A percentile compares a stretch with the other conserved stretches of the same genome.
phyloP scores from a whole-genome alignment of 2,797 vertebrate genomes.

The Tolypeutes matacus region DNA sequence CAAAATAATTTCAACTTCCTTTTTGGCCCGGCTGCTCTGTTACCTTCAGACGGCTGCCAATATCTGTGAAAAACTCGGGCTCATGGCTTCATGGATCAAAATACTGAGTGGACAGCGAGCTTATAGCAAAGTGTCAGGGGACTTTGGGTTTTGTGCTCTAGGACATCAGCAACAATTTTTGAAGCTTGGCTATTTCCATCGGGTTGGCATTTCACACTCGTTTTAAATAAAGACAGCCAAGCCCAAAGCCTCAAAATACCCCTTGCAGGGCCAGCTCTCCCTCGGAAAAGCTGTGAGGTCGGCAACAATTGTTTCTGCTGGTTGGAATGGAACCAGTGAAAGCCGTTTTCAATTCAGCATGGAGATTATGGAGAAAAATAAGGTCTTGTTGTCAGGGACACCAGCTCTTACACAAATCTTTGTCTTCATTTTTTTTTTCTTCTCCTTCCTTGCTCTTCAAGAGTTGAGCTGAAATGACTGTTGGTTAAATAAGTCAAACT shows the following conservation, averaged over 20 bases:
- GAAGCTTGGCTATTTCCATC: background rate
- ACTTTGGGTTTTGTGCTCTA: background rate
- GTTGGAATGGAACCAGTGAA: background rate
- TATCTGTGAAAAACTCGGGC: background rate
- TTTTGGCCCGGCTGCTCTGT: background rate
- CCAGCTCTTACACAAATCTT: background rate
- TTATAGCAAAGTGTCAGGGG: background rate
- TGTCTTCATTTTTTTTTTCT: background rate
- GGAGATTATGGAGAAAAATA: constrained; percentile 7
- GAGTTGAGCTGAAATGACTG: background rate
- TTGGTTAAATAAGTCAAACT: background rate
- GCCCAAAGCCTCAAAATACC: background rate
- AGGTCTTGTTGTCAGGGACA: background rate
- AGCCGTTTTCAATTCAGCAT: constrained; percentile 5
- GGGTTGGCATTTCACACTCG: background rate
- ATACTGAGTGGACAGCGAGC: background rate
- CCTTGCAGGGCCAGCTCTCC: background rate
- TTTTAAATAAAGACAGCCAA: background rate
- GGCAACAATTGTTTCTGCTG: background rate
- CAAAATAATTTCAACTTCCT: constrained; percentile 5
- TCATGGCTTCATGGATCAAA: background rate
- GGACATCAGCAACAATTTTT: background rate
- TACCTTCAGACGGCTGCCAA: constrained; percentile 54
- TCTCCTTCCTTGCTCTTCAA: background rate
- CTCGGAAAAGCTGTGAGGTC: background rate